Evolutionary conservation across 2,888 invertebrate genomes (phyloP).

Genomic region (Oegoconia quadripuncta): DNA sequence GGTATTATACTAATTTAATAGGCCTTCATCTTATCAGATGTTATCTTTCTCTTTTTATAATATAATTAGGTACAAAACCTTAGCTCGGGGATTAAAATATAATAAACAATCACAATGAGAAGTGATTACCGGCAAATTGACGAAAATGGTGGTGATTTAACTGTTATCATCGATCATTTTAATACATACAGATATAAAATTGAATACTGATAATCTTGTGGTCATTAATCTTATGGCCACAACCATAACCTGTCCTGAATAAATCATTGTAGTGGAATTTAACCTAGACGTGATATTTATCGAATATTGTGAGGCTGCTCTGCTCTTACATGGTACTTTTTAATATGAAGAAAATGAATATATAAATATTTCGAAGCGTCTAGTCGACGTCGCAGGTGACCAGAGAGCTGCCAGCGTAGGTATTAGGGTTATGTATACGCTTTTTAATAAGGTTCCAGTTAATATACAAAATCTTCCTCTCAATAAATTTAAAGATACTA

Average conservation of each 20-base stretch:
- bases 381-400: not conserved
- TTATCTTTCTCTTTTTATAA: no score
- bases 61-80: no score
- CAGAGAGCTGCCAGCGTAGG: no score
- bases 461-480: no score
- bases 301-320: constrained; percentile 9
- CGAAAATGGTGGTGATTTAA: constrained; percentile 19
- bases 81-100: no score
- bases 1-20: no score
- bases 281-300: constrained; percentile 10
- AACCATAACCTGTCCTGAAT: constrained; percentile 21
- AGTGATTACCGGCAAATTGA: constrained; percentile 15
- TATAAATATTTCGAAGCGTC: constrained; percentile 1
- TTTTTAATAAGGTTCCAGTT: no score
- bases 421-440: no score
- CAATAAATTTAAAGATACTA: no score
- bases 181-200: constrained; percentile 25
- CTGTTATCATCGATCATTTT: constrained; percentile 27
- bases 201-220: constrained; percentile 23
- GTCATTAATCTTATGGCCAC: constrained; percentile 20
- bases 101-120: not conserved
- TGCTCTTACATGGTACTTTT: constrained; percentile 6
- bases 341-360: constrained; percentile 6
- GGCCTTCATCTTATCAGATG: no score
- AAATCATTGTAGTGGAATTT: constrained; percentile 20